A percentile compares a stretch with the other conserved stretches of the same genome.
These are phyloP conservation scores for Sebastes melanostomus DNA, from an alignment of 2,797 vertebrate genomes.

Conservation along the genomic window DNA sequence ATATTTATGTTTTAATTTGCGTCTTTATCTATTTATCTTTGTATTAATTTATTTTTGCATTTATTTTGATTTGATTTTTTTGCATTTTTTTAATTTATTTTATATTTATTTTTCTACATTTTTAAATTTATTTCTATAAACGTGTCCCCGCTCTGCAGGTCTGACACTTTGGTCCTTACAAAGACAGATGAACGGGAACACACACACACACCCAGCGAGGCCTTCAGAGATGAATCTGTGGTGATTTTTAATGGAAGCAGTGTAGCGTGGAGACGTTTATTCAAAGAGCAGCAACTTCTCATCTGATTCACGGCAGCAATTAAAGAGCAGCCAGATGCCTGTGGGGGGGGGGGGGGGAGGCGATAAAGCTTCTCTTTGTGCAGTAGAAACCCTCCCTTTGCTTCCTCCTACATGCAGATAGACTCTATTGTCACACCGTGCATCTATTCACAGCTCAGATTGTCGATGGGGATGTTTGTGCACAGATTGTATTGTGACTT, in stretches of 20 bases:
- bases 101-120: too few relatives aligned
- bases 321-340: constrained; percentile 58
- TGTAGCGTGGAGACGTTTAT: constrained; percentile 56
- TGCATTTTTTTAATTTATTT: too few relatives aligned
- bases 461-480: constrained; percentile 12
- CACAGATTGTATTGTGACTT: constrained; percentile 24
- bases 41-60: too few relatives aligned
- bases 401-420: constrained; percentile 19
- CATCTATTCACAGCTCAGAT: constrained; percentile 8
- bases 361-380: constrained; percentile 22
- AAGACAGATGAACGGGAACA: neutral
- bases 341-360: neutral
- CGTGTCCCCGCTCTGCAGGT: neutral
- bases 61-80: too few relatives aligned
- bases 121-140: too few relatives aligned
- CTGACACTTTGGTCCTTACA: neutral
- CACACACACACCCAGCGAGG: neutral
- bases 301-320: constrained; percentile 67
- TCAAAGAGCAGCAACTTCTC: constrained; percentile 54
- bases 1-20: too few relatives aligned
- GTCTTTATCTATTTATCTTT: too few relatives aligned
- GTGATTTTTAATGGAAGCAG: constrained; percentile 51
- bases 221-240: constrained; percentile 26
- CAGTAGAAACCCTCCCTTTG: neutral
- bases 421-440: constrained; percentile 30